These are phyloP conservation scores for Ectemnius lituratus DNA, from an alignment of 2,888 invertebrate genomes.

Conservation along the genomic window DNA sequence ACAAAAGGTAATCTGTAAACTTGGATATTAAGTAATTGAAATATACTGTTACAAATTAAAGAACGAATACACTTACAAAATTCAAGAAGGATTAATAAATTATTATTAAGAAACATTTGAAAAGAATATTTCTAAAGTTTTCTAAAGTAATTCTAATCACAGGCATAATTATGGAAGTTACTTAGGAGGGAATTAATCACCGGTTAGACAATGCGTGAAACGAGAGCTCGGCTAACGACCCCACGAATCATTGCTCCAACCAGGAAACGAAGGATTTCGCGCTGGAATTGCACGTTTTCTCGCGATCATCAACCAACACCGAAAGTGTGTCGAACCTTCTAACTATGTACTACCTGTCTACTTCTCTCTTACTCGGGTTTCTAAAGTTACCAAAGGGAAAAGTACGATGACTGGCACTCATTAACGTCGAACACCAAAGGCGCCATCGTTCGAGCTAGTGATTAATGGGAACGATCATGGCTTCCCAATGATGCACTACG, in stretches of 20 bases:
- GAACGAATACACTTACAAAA: no score
- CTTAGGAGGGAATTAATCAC: conserved; percentile 12
- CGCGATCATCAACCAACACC: conserved; percentile 59
- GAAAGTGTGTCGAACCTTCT: conserved; percentile 65
- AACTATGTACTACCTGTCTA: neutral
- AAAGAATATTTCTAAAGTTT: neutral
- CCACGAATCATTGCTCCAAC: conserved; percentile 71
- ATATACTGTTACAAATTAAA: no score
- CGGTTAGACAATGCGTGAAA: conserved; percentile 36
- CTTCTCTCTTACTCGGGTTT: neutral
- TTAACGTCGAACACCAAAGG: conserved; percentile 31
- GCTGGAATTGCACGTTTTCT: conserved; percentile 73
- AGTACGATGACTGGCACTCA: conserved; percentile 48
- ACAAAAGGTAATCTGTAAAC: no score
- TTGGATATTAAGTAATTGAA: no score
- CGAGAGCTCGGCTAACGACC: conserved; percentile 60
- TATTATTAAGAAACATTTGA: no score
- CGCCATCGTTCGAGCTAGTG: conserved; percentile 17
- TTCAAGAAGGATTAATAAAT: no score
- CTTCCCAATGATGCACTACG: neutral
- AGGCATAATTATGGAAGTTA: neutral
- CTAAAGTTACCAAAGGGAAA: conserved; percentile 49
- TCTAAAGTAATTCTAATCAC: neutral
- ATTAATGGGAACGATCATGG: conserved; percentile 27
- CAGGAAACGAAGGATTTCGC: conserved; percentile 72